phyloP scores from a whole-genome alignment of 1,140 invertebrate genomes.

The Drosophila arizonae region DNA sequence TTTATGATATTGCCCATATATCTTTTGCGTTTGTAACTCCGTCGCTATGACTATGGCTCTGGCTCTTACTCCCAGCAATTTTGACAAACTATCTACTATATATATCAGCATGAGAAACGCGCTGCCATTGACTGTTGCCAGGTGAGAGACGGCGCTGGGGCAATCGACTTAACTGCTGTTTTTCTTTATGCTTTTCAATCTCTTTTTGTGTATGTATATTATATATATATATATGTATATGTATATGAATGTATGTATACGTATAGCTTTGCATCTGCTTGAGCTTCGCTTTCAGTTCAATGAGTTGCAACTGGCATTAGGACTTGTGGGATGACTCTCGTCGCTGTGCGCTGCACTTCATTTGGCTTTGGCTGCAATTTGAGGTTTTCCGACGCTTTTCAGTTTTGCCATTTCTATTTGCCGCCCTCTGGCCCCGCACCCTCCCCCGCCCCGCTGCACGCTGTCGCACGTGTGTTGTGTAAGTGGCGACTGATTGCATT shows the following conservation, averaged over 20 bases:
- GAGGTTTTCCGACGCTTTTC: neutral
- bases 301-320: conserved; percentile 30
- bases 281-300: conserved; percentile 19
- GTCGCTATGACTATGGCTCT: too few relatives aligned
- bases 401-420: conserved; percentile 4
- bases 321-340: conserved; percentile 14
- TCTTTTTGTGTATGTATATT: neutral
- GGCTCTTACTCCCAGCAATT: too few relatives aligned
- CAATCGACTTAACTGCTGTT: neutral
- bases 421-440: neutral
- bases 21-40: too few relatives aligned
- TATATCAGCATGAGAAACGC: too few relatives aligned
- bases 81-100: too few relatives aligned
- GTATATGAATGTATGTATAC: neutral
- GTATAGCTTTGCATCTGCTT: conserved; percentile 12
- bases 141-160: neutral
- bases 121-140: too few relatives aligned
- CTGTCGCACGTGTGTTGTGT: conserved; percentile 12
- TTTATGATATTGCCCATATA: too few relatives aligned
- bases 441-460: too few relatives aligned
- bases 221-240: neutral
- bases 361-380: conserved; percentile 6
- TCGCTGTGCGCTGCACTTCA: conserved; percentile 15
- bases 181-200: too few relatives aligned
- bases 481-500: conserved; percentile 28